Conservation (phyloP, 2,113 vertebrate species). For the Muscicapa adusta region DNA sequence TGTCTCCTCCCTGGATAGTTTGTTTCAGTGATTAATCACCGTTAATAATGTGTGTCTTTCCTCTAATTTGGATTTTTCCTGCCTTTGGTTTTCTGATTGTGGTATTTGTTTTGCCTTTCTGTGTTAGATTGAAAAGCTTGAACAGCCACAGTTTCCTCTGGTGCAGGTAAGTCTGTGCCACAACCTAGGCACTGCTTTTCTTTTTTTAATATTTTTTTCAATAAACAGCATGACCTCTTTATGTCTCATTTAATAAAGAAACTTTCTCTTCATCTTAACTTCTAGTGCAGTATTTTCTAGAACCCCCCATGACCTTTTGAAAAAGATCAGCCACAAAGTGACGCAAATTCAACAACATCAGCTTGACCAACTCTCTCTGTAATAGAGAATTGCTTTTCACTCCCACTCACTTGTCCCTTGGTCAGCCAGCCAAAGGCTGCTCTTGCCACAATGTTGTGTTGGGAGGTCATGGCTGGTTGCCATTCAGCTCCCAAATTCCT, state of each 20-base stretch:
- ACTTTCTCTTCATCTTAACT: background rate
- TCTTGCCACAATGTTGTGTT: background rate
- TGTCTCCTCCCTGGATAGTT: background rate
- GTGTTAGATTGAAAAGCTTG: background rate
- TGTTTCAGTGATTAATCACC: constrained; percentile 27
- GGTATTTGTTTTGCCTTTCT: background rate
- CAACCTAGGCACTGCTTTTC: background rate
- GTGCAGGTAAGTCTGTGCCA: background rate
- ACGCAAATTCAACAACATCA: background rate
- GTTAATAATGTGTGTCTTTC: constrained; percentile 1
- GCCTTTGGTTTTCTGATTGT: background rate
- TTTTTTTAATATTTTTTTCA: background rate
- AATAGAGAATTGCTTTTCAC: background rate
- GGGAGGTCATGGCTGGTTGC: background rate
- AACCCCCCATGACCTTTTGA: constrained; percentile 26
- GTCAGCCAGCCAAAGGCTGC: background rate
- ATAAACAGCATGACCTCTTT: constrained; percentile 30
- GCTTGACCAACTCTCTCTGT: background rate
- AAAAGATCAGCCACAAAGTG: background rate
- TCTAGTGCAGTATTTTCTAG: background rate
- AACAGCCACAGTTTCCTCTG: background rate
- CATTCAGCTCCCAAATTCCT: background rate
- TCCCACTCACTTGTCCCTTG: background rate
- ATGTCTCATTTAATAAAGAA: constrained; percentile 27
- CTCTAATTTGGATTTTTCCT: background rate